These are phyloP conservation scores for Grapholita molesta DNA, from an alignment of 1,140 invertebrate species.

Conservation along the genomic window DNA sequence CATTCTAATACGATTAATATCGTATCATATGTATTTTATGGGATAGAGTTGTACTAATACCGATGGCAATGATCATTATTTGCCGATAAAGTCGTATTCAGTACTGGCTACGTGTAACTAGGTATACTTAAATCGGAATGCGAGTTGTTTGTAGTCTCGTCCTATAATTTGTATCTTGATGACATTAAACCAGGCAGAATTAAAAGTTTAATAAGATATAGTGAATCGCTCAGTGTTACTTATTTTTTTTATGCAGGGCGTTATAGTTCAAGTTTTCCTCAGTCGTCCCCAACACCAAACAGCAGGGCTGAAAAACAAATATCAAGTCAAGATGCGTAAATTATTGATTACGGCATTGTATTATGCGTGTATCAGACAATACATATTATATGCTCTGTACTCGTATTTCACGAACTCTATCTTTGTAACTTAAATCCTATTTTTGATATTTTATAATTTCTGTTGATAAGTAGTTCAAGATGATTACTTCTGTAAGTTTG, in stretches of 20 bases:
- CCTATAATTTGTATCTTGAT: not conserved
- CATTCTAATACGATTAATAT: too few relatives aligned
- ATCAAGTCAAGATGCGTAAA: not conserved
- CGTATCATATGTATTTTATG: too few relatives aligned
- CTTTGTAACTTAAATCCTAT: not conserved
- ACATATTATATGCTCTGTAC: too few relatives aligned
- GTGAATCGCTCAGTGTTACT: not conserved
- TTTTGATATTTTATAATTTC: not conserved
- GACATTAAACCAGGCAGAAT: not conserved
- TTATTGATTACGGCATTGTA: not conserved
- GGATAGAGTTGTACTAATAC: too few relatives aligned
- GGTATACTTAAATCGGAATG: not conserved
- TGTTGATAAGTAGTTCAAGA: slow-evolving; percentile 2
- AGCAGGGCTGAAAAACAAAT: not conserved
- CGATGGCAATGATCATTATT: not conserved
- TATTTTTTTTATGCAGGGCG: not conserved
- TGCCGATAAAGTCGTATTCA: slow-evolving; percentile 39
- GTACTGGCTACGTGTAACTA: slow-evolving; percentile 17
- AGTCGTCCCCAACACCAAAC: not conserved
- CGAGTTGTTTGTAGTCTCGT: not conserved
- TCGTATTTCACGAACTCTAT: not conserved
- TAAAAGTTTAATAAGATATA: not conserved
- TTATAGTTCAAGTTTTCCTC: not conserved
- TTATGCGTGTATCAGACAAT: not conserved
- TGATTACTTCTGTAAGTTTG: slow-evolving; percentile 9